Conservation (phyloP, 2,888 invertebrate genomes). For the Pediacus dermestoides region DNA sequence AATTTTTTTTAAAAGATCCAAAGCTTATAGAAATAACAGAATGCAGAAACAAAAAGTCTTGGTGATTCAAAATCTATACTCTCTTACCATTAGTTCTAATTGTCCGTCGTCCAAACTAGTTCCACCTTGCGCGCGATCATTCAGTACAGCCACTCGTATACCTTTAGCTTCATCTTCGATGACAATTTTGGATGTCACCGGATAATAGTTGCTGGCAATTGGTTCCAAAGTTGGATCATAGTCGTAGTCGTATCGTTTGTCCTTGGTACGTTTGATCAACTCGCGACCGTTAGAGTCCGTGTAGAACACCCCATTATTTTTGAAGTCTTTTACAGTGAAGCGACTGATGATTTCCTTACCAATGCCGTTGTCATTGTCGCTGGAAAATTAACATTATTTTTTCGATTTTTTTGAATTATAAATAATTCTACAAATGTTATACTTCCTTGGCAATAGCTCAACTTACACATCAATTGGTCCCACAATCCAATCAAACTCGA, state of each 20-base stretch:
- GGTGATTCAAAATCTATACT: not conserved
- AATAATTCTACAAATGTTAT: too few relatives aligned
- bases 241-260: conserved; percentile 51
- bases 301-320: conserved; percentile 53
- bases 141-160: conserved; percentile 54
- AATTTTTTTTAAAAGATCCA: too few relatives aligned
- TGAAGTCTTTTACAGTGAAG: conserved; percentile 48
- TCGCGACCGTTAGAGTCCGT: conserved; percentile 81
- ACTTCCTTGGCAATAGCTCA: conserved; percentile 29
- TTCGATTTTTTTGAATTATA: too few relatives aligned
- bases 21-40: too few relatives aligned
- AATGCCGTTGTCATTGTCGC: conserved; percentile 12
- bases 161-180: conserved; percentile 50
- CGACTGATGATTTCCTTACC: conserved; percentile 70
- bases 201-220: conserved; percentile 68
- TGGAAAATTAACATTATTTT: conserved; percentile 9
- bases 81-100: conserved; percentile 62
- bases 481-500: conserved; percentile 73
- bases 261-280: conserved; percentile 58
- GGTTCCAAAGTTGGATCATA: conserved; percentile 49
- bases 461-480: conserved; percentile 68
- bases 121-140: conserved; percentile 61
- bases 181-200: conserved; percentile 64
- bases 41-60: conserved; percentile 1
- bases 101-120: conserved; percentile 55